phyloP scores from a whole-genome alignment of 2,888 invertebrate species.

The Thera obeliscata region DNA sequence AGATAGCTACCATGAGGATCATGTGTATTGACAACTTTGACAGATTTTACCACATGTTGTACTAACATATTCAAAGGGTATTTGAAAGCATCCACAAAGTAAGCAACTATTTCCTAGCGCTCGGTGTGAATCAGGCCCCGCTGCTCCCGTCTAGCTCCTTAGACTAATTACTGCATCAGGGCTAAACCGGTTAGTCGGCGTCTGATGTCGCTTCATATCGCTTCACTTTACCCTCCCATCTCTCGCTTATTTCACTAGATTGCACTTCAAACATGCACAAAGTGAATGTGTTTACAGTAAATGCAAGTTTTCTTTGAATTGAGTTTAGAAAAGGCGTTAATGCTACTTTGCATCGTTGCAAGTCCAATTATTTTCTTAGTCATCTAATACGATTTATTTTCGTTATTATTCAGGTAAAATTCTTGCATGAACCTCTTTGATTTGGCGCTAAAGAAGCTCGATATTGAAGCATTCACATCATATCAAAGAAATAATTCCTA shows the following conservation, averaged over 20 bases:
- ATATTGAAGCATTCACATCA: constrained; percentile 1
- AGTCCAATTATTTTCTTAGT: background rate
- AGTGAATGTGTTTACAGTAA: constrained; percentile 37
- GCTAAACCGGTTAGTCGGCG: constrained; percentile 71
- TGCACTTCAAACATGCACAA: constrained; percentile 51
- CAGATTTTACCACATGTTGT: constrained; percentile 11
- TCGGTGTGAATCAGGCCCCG: constrained; percentile 60
- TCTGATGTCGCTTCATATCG: constrained; percentile 50
- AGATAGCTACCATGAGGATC: background rate
- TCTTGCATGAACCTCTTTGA: no score
- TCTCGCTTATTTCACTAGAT: constrained; percentile 56
- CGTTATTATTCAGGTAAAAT: background rate
- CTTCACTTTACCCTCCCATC: constrained; percentile 51
- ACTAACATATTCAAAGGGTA: constrained; percentile 19
- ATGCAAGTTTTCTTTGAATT: constrained; percentile 1
- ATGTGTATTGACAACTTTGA: constrained; percentile 2
- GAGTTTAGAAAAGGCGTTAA: background rate
- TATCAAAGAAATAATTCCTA: constrained; percentile 20
- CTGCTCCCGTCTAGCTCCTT: constrained; percentile 66
- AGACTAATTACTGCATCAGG: constrained; percentile 76
- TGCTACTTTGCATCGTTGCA: background rate
- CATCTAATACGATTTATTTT: background rate
- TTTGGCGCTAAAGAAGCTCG: background rate
- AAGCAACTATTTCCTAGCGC: constrained; percentile 60
- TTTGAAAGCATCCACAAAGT: constrained; percentile 50